Percentiles rank a stretch among this genome's conserved stretches.
These are phyloP conservation scores for Drymodes brunneopygia DNA, from an alignment of 2,113 vertebrate genomes.

Conservation along the genomic window DNA sequence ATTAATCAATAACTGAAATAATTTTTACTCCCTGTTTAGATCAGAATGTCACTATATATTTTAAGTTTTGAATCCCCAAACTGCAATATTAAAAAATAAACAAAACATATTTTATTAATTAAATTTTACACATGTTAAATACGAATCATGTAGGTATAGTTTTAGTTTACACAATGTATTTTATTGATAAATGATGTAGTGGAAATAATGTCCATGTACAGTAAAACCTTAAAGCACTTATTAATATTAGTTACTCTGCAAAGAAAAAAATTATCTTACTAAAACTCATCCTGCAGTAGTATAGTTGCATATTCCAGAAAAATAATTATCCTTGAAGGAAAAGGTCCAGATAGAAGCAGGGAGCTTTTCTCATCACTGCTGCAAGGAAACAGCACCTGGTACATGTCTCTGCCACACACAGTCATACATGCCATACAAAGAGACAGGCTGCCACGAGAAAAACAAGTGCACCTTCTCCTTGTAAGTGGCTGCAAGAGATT, in stretches of 20 bases:
- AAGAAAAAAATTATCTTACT: not conserved
- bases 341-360: not conserved
- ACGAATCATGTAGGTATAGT: not conserved
- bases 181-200: not conserved
- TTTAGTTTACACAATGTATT: not conserved
- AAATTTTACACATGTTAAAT: not conserved
- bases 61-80: not conserved
- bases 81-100: not conserved
- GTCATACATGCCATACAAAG: not conserved
- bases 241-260: not conserved
- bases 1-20: not conserved
- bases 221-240: not conserved
- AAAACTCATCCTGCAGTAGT: not conserved
- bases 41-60: not conserved
- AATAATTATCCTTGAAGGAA: not conserved
- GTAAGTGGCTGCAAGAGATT: not conserved
- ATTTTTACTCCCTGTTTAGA: not conserved
- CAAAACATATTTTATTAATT: not conserved
- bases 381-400: not conserved
- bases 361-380: not conserved
- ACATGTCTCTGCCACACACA: not conserved
- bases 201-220: not conserved
- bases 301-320: not conserved
- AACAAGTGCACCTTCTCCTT: not conserved
- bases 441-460: not conserved